phyloP scores from a whole-genome alignment of 1,140 invertebrate genomes.

The Drosophila gunungcola region DNA sequence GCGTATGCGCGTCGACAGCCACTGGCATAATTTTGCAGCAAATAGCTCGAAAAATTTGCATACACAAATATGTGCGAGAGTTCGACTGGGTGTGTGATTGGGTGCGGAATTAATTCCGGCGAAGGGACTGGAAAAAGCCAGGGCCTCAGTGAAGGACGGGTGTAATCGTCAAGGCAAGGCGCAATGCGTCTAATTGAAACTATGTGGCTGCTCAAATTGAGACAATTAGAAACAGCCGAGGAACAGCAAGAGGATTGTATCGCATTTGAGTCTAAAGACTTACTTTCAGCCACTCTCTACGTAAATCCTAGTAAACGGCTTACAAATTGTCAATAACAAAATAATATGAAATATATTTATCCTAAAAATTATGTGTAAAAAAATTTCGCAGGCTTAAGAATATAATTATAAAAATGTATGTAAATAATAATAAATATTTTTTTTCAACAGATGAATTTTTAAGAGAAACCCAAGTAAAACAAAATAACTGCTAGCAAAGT shows the following conservation, averaged over 20 bases:
- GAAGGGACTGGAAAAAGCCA: neutral
- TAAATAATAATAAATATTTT: no score
- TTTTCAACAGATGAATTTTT: no score
- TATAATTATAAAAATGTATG: no score
- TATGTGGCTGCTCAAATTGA: constrained; percentile 72
- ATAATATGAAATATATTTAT: no score
- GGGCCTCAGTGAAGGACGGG: constrained; percentile 1
- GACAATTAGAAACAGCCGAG: constrained; percentile 59
- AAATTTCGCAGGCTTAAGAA: no score
- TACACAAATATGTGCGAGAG: constrained; percentile 42
- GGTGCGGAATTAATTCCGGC: constrained; percentile 4
- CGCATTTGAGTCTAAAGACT: no score
- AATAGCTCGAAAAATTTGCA: constrained; percentile 80
- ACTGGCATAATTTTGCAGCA: constrained; percentile 71
- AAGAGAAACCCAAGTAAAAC: neutral
- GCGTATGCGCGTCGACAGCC: constrained; percentile 42
- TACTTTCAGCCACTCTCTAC: no score
- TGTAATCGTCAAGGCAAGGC: constrained; percentile 28
- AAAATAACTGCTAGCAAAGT: constrained; percentile 16
- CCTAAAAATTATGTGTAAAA: no score
- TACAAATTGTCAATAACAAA: no score
- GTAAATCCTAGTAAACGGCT: no score
- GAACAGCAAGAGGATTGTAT: neutral
- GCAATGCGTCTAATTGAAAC: constrained; percentile 72
- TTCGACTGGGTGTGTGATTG: constrained; percentile 12